A percentile compares a stretch with the other conserved stretches of the same genome.
Conservation (phyloP, 2,113 vertebrate species). For the Shinisaurus crocodilurus region DNA sequence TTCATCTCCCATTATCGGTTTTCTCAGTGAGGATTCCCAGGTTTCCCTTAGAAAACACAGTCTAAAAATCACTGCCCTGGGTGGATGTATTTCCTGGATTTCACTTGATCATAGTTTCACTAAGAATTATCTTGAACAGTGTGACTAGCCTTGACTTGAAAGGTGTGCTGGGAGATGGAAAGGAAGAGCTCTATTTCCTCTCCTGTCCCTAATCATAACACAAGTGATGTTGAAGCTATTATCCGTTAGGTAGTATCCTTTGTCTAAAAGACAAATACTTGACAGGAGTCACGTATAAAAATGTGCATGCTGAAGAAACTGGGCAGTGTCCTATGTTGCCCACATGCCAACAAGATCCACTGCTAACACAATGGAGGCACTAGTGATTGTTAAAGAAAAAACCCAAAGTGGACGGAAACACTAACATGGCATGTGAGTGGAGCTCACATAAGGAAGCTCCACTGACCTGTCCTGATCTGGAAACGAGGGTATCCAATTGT, state of each 20-base stretch:
- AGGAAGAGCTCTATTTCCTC: not conserved
- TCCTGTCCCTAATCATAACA: not conserved
- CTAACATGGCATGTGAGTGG: too few relatives aligned
- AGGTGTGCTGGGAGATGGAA: not conserved
- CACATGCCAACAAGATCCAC: too few relatives aligned
- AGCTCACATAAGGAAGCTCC: too few relatives aligned
- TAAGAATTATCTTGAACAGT: not conserved
- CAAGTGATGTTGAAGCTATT: not conserved
- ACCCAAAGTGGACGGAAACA: too few relatives aligned
- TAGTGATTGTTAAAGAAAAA: too few relatives aligned
- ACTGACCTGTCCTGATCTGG: too few relatives aligned
- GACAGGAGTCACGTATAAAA: not conserved
- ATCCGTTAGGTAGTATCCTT: not conserved
- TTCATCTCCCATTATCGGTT: not conserved
- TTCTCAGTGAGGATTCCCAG: not conserved
- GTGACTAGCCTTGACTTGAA: not conserved
- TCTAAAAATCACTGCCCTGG: not conserved
- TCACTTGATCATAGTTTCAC: not conserved
- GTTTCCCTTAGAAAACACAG: not conserved
- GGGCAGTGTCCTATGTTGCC: too few relatives aligned
- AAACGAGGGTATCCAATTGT: too few relatives aligned
- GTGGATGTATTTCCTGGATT: not conserved
- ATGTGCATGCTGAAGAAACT: not conserved
- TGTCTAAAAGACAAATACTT: not conserved
- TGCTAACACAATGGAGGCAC: too few relatives aligned